Conservation (phyloP, 2,797 vertebrate genomes). For the Setipinna tenuifilis region DNA sequence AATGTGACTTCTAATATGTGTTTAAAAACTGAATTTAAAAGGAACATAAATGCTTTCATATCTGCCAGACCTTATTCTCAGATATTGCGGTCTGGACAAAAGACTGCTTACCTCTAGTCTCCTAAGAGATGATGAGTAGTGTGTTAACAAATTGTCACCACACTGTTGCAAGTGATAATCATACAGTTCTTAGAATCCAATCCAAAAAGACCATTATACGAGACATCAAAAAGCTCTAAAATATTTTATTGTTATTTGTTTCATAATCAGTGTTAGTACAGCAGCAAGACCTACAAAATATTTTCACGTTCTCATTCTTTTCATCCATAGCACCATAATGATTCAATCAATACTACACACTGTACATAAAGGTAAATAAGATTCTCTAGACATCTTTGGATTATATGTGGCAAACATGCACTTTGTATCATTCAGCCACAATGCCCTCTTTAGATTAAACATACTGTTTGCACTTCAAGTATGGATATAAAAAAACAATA, state of each 20-base stretch:
- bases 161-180: not conserved
- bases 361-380: constrained; percentile 60
- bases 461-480: constrained; percentile 73
- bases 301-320: constrained; percentile 58
- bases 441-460: constrained; percentile 67
- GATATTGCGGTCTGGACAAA: not conserved
- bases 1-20: not conserved
- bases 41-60: not conserved
- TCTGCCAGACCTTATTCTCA: not conserved
- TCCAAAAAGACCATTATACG: not conserved
- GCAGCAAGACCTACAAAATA: constrained; percentile 65
- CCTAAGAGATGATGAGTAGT: not conserved
- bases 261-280: constrained; percentile 71
- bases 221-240: constrained; percentile 46
- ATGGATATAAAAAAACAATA: constrained; percentile 66
- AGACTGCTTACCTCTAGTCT: not conserved
- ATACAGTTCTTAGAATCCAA: not conserved
- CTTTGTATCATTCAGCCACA: constrained; percentile 63
- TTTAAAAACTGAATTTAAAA: too few relatives aligned
- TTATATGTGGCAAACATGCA: constrained; percentile 71
- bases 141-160: not conserved
- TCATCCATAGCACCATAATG: constrained; percentile 72
- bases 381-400: constrained; percentile 78
- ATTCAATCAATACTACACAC: constrained; percentile 66
- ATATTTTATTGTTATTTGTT: constrained; percentile 65